Evolutionary conservation across 2,888 invertebrate species (phyloP).

Genomic region (Drosophila kanekoi): DNA sequence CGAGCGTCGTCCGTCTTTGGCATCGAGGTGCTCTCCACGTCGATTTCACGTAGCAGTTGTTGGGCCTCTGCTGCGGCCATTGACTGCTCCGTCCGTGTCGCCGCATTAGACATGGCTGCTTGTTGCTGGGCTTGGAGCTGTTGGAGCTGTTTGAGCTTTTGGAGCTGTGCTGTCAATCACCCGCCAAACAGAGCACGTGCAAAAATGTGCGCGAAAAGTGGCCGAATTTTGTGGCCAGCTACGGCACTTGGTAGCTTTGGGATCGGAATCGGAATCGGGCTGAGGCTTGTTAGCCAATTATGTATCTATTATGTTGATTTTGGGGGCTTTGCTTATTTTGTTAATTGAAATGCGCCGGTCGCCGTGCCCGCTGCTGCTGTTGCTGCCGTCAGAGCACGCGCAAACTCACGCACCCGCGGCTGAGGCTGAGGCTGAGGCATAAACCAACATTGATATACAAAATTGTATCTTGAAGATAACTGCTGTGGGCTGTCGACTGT

Average conservation of each 20-base stretch:
- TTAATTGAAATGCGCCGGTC: constrained; percentile 75
- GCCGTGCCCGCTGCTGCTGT: constrained; percentile 45
- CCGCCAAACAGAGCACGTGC: constrained; percentile 54
- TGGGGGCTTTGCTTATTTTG: constrained; percentile 64
- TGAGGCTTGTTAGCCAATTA: constrained; percentile 23
- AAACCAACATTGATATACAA: constrained; percentile 32
- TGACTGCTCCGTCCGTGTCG: constrained; percentile 17
- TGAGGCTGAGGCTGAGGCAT: constrained; percentile 8
- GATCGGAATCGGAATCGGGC: constrained; percentile 7
- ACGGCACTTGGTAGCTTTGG: constrained; percentile 18
- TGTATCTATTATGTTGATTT: constrained; percentile 57
- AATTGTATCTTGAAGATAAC: constrained; percentile 32
- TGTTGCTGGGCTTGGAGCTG: constrained; percentile 5
- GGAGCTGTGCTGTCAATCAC: constrained; percentile 40
- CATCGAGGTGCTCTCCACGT: constrained; percentile 11
- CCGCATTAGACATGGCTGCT: constrained; percentile 34
- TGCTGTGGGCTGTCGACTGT: constrained; percentile 15
- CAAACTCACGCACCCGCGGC: constrained; percentile 17
- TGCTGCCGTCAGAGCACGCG: constrained; percentile 23
- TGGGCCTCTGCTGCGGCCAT: constrained; percentile 27
- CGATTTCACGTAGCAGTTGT: constrained; percentile 34
- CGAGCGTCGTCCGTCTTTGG: constrained; percentile 1
- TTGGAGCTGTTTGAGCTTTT: constrained; percentile 3
- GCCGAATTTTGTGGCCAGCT: constrained; percentile 22
- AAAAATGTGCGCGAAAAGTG: constrained; percentile 55